phyloP scores from a whole-genome alignment of 2,888 invertebrate species.

The Unio pictorum region DNA sequence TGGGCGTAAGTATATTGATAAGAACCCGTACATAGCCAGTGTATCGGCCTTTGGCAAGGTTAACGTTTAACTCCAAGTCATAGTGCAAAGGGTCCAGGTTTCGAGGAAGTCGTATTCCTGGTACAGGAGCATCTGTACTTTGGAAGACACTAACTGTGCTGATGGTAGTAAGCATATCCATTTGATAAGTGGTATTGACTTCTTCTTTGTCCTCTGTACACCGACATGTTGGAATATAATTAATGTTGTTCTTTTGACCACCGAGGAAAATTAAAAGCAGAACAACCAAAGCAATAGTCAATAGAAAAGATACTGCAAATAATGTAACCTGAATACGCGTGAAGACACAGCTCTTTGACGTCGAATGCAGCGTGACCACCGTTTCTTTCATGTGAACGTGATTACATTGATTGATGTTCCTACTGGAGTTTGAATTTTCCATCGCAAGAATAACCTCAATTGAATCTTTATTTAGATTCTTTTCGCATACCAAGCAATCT shows the following conservation, averaged over 20 bases:
- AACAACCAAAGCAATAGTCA: slow-evolving; percentile 38
- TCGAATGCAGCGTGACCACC: slow-evolving; percentile 31
- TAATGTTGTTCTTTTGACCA: slow-evolving; percentile 1
- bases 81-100: slow-evolving; percentile 51
- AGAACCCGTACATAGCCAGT: slow-evolving; percentile 49
- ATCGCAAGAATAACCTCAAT: slow-evolving; percentile 13
- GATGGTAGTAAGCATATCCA: background rate
- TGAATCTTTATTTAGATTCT: too few relatives aligned
- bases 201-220: slow-evolving; percentile 1
- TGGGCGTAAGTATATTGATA: slow-evolving; percentile 29
- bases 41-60: slow-evolving; percentile 40
- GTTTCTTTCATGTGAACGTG: slow-evolving; percentile 28
- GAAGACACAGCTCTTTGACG: slow-evolving; percentile 40
- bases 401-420: slow-evolving; percentile 8
- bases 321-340: slow-evolving; percentile 38
- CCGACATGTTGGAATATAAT: background rate
- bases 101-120: slow-evolving; percentile 48
- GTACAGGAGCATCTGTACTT: slow-evolving; percentile 12
- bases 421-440: slow-evolving; percentile 24
- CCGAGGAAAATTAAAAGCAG: slow-evolving; percentile 37
- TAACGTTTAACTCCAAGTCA: slow-evolving; percentile 46
- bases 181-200: background rate
- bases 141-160: slow-evolving; percentile 4
- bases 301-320: slow-evolving; percentile 31
- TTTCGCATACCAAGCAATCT: too few relatives aligned